Evolutionary conservation across 1,140 invertebrate genomes (phyloP), one percentile per base, ranked within the genome.

Genomic region (Meteorus sp.): DNA sequence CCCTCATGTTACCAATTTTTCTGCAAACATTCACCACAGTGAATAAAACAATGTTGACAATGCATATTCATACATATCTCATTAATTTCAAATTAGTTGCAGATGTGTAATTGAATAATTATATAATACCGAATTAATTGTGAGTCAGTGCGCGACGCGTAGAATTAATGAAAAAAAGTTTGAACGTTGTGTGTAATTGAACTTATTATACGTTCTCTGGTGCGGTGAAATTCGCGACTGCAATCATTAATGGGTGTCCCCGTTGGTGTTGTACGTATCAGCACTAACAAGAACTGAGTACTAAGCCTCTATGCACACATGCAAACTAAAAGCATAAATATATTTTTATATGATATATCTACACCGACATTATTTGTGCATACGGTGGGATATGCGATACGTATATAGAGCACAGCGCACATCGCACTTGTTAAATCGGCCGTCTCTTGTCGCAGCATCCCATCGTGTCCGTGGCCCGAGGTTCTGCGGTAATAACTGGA

Each of bases 401-500:
- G 43, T 54, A 39, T 39, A 25, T 15, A 23, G 27, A 35, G n/a
- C 8, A 9, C 19, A 11, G 43, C 25, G 44, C 44, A 52, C 23
- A 57, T 62, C 52, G 60, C 63, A 72, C 70, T 72, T 72, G 69
- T 72, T 72, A 72, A 71, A 72, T 72, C 69, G 69, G 64, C 60
- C 63, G 66, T 72, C 71, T 72, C 71, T 77, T 73, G 74, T 74
- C 69, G 72, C 72, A 72, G 73, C 71, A 77, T 75, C 74, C 72
- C 70, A 76, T 75, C 73, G 73, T 71, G 72, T 76, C 71, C 71
- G 73, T 73, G 69, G 74, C 76, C 72, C 65, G 67, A 73, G 73
- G 74, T 76, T 68, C 70, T 74, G 69, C 69, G 70, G 69, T 79
- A 80, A 79, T 80, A 79, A 79, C 78, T 80, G 77, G 75, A 79